Conservation (phyloP, 2,113 vertebrate genomes). For the Myocastor coypus region DNA sequence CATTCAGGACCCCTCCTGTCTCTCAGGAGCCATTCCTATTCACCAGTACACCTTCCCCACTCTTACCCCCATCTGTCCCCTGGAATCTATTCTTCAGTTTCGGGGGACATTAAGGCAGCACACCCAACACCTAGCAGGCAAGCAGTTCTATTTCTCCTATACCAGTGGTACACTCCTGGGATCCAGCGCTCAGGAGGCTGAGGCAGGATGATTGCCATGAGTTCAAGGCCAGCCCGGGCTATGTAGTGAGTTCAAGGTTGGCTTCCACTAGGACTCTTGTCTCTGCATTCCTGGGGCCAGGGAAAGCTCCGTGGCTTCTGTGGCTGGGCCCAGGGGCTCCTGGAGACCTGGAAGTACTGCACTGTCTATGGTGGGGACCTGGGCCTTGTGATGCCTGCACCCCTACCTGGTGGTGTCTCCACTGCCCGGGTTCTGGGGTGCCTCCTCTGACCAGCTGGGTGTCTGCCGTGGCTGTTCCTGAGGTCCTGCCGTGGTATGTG, state of each 20-base stretch:
- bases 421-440: constrained; percentile 62
- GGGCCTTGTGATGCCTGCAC: neutral
- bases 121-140: neutral
- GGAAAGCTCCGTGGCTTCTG: neutral
- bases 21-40: neutral
- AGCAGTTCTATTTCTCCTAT: neutral
- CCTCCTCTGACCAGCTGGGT: constrained; percentile 41
- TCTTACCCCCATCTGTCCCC: neutral
- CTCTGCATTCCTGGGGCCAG: neutral
- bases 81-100: neutral
- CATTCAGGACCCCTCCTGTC: neutral
- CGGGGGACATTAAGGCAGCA: neutral
- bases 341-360: neutral
- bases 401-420: constrained; percentile 84
- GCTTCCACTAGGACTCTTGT: neutral
- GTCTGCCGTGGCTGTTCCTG: constrained; percentile 40
- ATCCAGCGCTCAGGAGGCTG: neutral
- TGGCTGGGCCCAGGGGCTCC: neutral
- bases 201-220: neutral
- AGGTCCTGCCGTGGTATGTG: constrained; percentile 66
- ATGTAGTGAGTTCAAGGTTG: neutral
- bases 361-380: neutral
- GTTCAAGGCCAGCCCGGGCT: neutral
- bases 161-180: neutral
- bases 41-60: neutral